Conservation (phyloP, 2,888 invertebrate genomes). For the Ormyrus rosae region DNA sequence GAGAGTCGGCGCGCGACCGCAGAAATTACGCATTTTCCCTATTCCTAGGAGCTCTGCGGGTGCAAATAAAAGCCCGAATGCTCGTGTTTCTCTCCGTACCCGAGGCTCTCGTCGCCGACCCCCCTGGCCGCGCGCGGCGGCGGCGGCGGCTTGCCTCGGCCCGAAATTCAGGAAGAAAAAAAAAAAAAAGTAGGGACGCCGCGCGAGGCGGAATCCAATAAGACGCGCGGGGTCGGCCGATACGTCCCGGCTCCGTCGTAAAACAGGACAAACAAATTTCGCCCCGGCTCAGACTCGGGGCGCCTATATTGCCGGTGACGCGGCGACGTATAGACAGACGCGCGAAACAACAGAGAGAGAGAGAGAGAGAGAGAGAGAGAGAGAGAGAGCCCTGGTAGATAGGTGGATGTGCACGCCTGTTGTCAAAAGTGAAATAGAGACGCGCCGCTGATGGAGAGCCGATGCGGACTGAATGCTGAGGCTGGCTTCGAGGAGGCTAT, state of each 20-base stretch:
- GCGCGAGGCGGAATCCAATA: conserved; percentile 71
- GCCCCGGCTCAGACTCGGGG: conserved; percentile 32
- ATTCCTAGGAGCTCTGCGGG: too few relatives aligned
- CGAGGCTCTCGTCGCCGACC: neutral
- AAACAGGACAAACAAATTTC: conserved; percentile 75
- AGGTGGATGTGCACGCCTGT: neutral
- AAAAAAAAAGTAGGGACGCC: neutral
- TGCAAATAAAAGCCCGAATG: too few relatives aligned
- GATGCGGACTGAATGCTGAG: neutral
- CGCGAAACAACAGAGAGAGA: conserved; percentile 3
- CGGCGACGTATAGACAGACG: neutral
- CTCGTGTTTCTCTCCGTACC: too few relatives aligned
- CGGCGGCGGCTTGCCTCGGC: neutral
- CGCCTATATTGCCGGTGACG: conserved; percentile 20
- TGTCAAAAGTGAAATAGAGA: neutral
- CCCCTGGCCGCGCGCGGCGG: neutral
- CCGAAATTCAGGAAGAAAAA: neutral
- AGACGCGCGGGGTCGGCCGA: conserved; percentile 63
- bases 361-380: too few relatives aligned
- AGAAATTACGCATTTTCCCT: too few relatives aligned
- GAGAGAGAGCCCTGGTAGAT: too few relatives aligned
- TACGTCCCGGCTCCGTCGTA: conserved; percentile 71
- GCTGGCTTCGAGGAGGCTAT: too few relatives aligned
- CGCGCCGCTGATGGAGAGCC: neutral
- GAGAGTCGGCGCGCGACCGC: too few relatives aligned